These are phyloP conservation scores for Manacus vitellinus DNA, from an alignment of 2,113 vertebrate species.

Conservation along the genomic window DNA sequence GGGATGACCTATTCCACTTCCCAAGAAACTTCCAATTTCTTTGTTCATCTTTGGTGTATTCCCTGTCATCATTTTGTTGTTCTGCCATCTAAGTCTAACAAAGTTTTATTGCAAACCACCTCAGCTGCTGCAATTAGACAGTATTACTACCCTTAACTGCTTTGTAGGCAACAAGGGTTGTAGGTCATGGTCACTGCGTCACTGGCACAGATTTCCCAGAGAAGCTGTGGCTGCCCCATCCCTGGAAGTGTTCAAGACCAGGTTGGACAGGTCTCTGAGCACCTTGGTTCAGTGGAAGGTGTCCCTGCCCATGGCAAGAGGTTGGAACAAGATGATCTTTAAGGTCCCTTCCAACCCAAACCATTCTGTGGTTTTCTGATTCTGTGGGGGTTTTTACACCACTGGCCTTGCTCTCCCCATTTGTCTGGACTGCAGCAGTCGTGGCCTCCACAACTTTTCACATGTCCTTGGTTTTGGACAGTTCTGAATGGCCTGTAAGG, in stretches of 20 bases:
- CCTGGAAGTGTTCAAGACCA: background rate
- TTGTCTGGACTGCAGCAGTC: background rate
- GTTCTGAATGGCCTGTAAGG: background rate
- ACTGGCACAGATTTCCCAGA: background rate
- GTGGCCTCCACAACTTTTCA: background rate
- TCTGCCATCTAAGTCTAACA: background rate
- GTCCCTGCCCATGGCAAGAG: background rate
- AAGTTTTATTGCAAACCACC: background rate
- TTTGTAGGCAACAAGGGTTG: background rate
- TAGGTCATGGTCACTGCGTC: fast-evolving
- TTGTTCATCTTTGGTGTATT: no score
- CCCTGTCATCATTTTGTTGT: background rate
- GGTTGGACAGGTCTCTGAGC: background rate
- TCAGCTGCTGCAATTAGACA: background rate
- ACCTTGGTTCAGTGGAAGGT: background rate
- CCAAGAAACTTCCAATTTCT: background rate
- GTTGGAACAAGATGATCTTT: background rate
- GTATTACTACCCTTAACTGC: background rate
- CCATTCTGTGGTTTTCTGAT: background rate
- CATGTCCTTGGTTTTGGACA: background rate
- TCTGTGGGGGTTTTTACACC: fast-evolving
- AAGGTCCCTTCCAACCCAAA: no score
- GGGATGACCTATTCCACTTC: background rate
- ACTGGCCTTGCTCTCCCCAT: background rate
- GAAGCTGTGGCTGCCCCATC: background rate